Evolutionary conservation across 1,140 invertebrate genomes (phyloP).

Genomic region (Drosophila guanche): DNA sequence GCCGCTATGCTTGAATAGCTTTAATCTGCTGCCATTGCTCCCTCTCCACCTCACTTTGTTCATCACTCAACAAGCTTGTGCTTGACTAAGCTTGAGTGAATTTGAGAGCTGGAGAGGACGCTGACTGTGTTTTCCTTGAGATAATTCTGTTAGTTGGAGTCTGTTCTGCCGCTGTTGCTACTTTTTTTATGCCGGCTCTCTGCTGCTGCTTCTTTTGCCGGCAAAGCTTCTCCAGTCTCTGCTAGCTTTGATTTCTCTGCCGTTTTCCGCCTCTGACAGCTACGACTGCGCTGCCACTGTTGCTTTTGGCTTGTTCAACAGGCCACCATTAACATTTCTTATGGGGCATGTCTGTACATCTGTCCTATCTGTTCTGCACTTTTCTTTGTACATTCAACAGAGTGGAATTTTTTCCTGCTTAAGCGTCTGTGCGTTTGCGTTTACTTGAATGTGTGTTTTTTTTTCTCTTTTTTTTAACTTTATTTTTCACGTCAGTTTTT

Average conservation of each 20-base stretch:
- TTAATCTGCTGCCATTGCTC: conserved; percentile 34
- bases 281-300: conserved; percentile 40
- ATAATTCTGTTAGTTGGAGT: no score
- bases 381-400: conserved; percentile 63
- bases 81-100: not conserved
- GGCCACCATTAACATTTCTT: conserved; percentile 72
- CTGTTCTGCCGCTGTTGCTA: conserved; percentile 10
- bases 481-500: conserved; percentile 37
- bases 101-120: conserved; percentile 6
- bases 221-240: conserved; percentile 30
- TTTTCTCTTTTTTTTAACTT: conserved; percentile 1
- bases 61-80: conserved; percentile 28
- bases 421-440: not conserved
- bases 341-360: conserved; percentile 21
- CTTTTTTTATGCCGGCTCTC: conserved; percentile 43
- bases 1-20: conserved; percentile 40
- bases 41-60: conserved; percentile 11
- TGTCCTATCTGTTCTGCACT: conserved; percentile 10
- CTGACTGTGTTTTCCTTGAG: conserved; percentile 3
- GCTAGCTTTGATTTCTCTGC: conserved; percentile 18
- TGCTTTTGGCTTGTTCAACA: conserved; percentile 71
- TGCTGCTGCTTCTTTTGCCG: conserved; percentile 49
- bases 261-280: conserved; percentile 18
- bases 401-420: conserved; percentile 57
- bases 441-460: conserved; percentile 15